These are phyloP conservation scores for Cathartes aura DNA, from an alignment of 2,113 vertebrate genomes.

Conservation along the genomic window DNA sequence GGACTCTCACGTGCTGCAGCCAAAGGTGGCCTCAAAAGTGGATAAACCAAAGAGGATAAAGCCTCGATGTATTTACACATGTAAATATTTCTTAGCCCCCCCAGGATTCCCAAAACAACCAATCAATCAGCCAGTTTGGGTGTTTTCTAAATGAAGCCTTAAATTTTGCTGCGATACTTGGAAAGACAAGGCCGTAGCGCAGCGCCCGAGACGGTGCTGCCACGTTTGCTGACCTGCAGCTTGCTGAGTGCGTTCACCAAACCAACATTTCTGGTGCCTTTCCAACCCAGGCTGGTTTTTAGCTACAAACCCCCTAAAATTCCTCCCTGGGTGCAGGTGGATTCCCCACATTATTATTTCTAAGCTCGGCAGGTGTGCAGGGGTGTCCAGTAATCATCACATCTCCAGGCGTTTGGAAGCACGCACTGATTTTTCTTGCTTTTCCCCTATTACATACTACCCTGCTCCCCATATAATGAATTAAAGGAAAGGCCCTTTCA, in stretches of 20 bases:
- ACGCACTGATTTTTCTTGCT: fast-evolving
- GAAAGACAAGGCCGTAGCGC: fast-evolving
- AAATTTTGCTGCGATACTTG: not conserved
- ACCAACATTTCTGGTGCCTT: fast-evolving
- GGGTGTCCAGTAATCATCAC: fast-evolving
- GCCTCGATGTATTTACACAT: fast-evolving
- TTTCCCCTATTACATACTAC: fast-evolving
- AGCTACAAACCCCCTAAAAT: not conserved
- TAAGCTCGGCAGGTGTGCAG: fast-evolving
- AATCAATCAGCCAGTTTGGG: not conserved
- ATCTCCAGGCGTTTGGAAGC: fast-evolving
- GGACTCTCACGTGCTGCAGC: fast-evolving
- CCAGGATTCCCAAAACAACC: fast-evolving
- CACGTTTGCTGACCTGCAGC: not conserved
- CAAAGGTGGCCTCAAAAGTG: not conserved
- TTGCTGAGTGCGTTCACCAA: fast-evolving
- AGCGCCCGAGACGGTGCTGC: fast-evolving
- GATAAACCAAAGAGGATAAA: not conserved
- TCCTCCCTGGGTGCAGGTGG: not conserved
- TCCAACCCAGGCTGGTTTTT: not conserved
- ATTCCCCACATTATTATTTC: not conserved
- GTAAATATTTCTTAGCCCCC: not conserved
- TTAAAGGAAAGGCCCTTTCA: not conserved
- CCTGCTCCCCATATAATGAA: not conserved
- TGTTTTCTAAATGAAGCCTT: not conserved